Conservation (phyloP, 2,797 vertebrate genomes). For the Propithecus perrieri region DNA sequence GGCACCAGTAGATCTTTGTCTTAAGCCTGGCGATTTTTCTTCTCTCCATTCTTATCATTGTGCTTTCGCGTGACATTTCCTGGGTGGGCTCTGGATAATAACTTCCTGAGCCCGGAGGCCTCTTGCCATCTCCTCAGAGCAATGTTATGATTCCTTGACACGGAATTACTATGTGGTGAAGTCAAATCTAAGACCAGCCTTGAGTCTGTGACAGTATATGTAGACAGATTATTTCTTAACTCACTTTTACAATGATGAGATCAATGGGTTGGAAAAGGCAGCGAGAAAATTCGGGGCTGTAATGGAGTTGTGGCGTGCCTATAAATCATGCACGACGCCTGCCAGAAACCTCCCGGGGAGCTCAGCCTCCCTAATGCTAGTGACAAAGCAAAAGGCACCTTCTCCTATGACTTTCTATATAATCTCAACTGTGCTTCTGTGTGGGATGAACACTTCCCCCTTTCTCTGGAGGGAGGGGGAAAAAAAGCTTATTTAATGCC, state of each 20-base stretch:
- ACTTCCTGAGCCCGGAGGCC: not conserved
- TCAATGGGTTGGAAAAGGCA: conserved; percentile 53
- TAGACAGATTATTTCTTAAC: conserved; percentile 65
- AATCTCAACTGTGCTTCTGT: conserved; percentile 54
- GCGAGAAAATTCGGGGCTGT: conserved; percentile 44
- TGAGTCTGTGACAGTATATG: not conserved
- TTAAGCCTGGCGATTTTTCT: not conserved
- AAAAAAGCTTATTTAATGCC: conserved; percentile 40
- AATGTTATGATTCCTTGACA: not conserved
- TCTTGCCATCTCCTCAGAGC: not conserved
- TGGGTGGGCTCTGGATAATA: not conserved
- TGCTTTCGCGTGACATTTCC: not conserved
- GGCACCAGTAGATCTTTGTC: not conserved
- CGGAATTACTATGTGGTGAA: not conserved
- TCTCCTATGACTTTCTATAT: conserved; percentile 52
- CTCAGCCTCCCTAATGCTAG: not conserved
- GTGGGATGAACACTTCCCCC: conserved; percentile 66
- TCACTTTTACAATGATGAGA: conserved; percentile 55
- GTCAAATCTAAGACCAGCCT: conserved; percentile 22
- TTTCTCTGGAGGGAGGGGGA: not conserved
- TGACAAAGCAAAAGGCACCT: conserved; percentile 53
- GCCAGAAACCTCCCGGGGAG: not conserved
- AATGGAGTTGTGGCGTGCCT: not conserved
- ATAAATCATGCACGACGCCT: not conserved
- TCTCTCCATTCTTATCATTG: not conserved